phyloP scores from a whole-genome alignment of 2,888 invertebrate species.

The Tipula confusa region DNA sequence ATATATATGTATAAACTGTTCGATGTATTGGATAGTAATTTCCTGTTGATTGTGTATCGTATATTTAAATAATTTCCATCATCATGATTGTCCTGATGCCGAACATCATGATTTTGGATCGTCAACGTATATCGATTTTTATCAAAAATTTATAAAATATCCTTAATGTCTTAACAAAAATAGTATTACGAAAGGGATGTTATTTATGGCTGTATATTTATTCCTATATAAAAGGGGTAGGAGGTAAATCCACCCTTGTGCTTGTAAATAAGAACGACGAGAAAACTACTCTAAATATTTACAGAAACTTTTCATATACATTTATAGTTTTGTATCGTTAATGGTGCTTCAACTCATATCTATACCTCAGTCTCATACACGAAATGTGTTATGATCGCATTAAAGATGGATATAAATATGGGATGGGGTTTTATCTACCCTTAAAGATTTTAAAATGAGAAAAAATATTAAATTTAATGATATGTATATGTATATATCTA shows the following conservation, averaged over 20 bases:
- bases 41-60: neutral
- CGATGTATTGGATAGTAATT: neutral
- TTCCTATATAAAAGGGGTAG: neutral
- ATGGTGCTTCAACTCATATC: neutral
- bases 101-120: neutral
- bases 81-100: neutral
- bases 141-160: neutral
- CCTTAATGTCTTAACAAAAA: neutral
- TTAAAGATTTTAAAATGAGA: no score
- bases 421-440: no score
- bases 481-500: neutral
- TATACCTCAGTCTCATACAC: neutral
- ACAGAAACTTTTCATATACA: neutral
- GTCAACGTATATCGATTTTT: neutral
- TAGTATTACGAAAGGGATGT: neutral
- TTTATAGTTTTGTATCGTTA: neutral
- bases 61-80: neutral
- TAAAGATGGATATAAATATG: neutral
- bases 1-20: no score
- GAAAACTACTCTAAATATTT: slow-evolving; percentile 8
- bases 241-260: neutral
- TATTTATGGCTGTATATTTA: neutral
- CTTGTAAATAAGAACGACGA: neutral
- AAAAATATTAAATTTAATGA: neutral
- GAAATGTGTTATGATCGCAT: neutral